Evolutionary conservation across 2,113 vertebrate species (phyloP).

Genomic region (Corynorhinus townsendii): DNA sequence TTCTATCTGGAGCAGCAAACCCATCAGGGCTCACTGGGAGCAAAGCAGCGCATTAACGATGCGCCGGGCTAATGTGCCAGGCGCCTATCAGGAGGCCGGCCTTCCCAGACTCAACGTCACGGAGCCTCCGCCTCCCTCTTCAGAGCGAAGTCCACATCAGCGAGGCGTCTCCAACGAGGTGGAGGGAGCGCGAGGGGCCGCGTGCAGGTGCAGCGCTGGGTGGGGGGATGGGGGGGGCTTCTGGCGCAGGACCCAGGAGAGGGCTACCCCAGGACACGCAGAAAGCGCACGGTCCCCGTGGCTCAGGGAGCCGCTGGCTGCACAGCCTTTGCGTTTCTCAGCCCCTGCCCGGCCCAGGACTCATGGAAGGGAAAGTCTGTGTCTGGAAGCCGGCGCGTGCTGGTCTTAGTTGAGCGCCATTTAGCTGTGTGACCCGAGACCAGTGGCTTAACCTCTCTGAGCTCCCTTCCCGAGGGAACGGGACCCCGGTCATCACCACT

Average conservation of each 20-base stretch:
- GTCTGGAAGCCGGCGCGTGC: accelerated
- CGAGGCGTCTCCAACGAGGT: background rate
- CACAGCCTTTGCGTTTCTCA: background rate
- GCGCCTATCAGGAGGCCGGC: conserved; percentile 36
- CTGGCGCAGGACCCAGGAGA: background rate
- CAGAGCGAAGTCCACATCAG: conserved; percentile 8
- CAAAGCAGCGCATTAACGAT: conserved; percentile 49
- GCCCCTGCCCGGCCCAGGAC: background rate
- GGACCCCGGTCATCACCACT: background rate
- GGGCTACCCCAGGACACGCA: background rate
- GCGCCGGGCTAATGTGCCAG: no score
- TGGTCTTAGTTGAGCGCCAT: background rate
- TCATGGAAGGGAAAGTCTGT: background rate
- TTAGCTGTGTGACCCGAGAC: background rate
- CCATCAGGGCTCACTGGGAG: background rate
- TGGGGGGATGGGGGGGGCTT: background rate
- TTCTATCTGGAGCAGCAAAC: conserved; percentile 61
- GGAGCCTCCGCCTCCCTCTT: conserved; percentile 50
- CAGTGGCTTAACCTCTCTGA: background rate
- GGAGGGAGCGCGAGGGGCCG: background rate
- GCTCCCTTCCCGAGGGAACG: background rate
- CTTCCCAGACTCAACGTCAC: conserved; percentile 58
- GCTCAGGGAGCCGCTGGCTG: background rate
- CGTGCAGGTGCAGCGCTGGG: no score
- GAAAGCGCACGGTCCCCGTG: background rate